Base-by-base conservation (phyloP, 2,888 invertebrate species). In the Phyto melanocephala region DNA sequence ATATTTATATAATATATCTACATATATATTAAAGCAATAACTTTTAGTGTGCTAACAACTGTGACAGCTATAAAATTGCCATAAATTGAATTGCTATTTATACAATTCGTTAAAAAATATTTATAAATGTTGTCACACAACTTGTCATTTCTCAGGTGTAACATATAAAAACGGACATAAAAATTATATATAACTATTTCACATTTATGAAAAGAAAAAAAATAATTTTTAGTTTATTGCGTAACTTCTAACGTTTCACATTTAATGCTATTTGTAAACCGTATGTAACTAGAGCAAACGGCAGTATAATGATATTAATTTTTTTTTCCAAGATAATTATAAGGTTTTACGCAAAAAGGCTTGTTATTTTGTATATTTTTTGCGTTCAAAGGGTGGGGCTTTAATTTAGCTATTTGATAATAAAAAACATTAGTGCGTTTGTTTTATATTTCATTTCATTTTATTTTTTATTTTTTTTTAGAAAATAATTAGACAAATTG, bases 21-120 rank as follows among this genome's bases (percentile, higher is more conserved):
- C 84, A 28, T 28, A 5, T 81, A 68, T 80, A 52, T 81, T 84
- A 45, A 79, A 80, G 80, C 75, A 82, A 84, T 85, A 83, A 83
- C 80, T 85, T 85, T 85, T 83, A 84, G 78, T 84, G 78, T 77
- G 83, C 77, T 80, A 84, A 84, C 85, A 86, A 84, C 80, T 86
- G 85, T 84, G 83, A 86, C 83, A 80, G 76, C 83, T 80, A 81
- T 70, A 70, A 85, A 85, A 85, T 78, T 71, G 80, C 50, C 68
- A 82, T 85, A 83, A 85, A 85, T 84, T 84, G 83, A 79, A 81
- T 75, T 60, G 72, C 45, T 70, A 50, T 81, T 81, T 81, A 50
- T 68, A 78, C 68, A 63, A 77, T 76, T 50, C 37, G 13, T 47
- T 52, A 40, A 72, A 70, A 72, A 74, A 65, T 77, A 68, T 78